phyloP scores from a whole-genome alignment of 2,888 invertebrate species.

The Habrosyne pyritoides region DNA sequence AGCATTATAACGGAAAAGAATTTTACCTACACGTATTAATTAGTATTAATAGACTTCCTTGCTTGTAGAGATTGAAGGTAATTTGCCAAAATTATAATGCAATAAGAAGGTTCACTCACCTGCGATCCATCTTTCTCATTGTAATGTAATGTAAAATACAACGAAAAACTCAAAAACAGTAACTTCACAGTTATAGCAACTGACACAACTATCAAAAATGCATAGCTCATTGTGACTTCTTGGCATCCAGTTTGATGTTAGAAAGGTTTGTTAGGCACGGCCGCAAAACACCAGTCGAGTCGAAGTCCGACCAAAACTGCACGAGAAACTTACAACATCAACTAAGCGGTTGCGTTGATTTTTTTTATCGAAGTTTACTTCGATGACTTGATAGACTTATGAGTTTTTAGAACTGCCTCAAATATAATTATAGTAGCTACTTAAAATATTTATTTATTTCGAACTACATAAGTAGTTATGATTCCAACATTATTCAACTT shows the following conservation, averaged over 20 bases:
- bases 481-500: no score
- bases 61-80: background rate
- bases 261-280: conserved; percentile 10
- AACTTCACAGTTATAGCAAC: conserved; percentile 71
- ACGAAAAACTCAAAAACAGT: conserved; percentile 70
- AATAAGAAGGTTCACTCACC: conserved; percentile 43
- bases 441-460: no score
- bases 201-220: conserved; percentile 72
- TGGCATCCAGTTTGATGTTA: background rate
- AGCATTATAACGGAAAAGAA: background rate
- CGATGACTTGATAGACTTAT: conserved; percentile 36
- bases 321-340: conserved; percentile 46
- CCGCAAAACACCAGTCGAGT: conserved; percentile 39
- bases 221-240: conserved; percentile 51
- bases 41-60: background rate
- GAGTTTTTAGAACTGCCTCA: conserved; percentile 43
- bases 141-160: conserved; percentile 66
- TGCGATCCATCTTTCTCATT: conserved; percentile 35
- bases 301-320: conserved; percentile 53
- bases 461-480: no score
- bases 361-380: conserved; percentile 62
- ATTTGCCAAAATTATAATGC: conserved; percentile 25
- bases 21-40: no score
- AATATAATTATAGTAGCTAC: no score
- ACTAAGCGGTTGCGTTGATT: conserved; percentile 52